Percentiles rank a stretch among this genome's conserved stretches.
Evolutionary conservation across 30 jellyfish, hydroid and myxozoan genomes (phyloP).

Genomic region (Nemopilema nomurai): DNA sequence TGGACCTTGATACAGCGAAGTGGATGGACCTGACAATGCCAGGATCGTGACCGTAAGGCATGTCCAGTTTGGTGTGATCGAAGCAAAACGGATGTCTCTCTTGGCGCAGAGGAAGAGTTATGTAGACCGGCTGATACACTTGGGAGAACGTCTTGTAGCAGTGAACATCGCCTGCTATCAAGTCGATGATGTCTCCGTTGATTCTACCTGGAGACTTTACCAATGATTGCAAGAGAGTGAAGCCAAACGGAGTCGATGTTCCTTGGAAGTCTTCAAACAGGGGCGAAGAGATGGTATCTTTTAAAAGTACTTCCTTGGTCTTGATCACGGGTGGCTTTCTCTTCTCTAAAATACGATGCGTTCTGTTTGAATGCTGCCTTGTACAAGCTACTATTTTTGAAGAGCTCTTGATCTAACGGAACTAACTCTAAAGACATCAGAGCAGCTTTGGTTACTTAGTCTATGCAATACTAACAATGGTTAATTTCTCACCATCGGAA

Average conservation of each 20-base stretch:
- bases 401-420: too few relatives aligned
- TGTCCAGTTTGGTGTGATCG: slow-evolving; percentile 17
- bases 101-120: neutral
- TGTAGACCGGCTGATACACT: slow-evolving; percentile 26
- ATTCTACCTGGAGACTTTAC: neutral
- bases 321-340: neutral
- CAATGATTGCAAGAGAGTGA: slow-evolving; percentile 12
- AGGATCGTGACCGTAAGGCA: neutral
- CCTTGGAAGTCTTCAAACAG: neutral
- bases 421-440: too few relatives aligned
- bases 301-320: neutral
- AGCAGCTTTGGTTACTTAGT: too few relatives aligned
- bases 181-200: slow-evolving; percentile 1
- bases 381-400: too few relatives aligned
- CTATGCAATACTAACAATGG: too few relatives aligned
- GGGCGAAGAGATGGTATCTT: neutral
- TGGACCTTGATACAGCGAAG: slow-evolving; percentile 35
- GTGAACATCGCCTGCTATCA: slow-evolving; percentile 46
- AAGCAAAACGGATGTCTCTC: slow-evolving; percentile 34
- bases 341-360: neutral
- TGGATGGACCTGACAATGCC: slow-evolving; percentile 45
- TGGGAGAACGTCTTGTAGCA: slow-evolving; percentile 23
- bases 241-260: slow-evolving; percentile 35
- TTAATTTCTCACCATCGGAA: too few relatives aligned
- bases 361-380: too few relatives aligned